A percentile compares a stretch with the other conserved stretches of the same genome.
phyloP scores from a whole-genome alignment of 2,888 invertebrate species.

The Drosophila mimetica region DNA sequence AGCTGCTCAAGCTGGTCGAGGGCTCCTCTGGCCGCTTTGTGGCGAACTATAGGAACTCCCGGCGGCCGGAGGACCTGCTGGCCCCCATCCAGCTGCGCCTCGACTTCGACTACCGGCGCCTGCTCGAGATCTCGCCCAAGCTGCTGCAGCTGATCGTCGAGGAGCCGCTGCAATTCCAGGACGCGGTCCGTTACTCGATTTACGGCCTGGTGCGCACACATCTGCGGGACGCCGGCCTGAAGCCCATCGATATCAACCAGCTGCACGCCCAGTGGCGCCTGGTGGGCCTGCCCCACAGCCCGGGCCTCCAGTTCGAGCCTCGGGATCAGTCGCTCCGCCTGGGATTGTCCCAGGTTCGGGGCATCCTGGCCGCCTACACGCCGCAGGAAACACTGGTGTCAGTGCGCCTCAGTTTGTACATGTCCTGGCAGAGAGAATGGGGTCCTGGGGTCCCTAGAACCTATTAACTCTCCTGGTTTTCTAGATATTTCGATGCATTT shows the following conservation, averaged over 20 bases:
- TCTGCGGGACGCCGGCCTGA: constrained; percentile 36
- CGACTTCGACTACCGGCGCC: constrained; percentile 69
- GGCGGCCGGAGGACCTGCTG: constrained; percentile 73
- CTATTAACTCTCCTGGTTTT: neutral
- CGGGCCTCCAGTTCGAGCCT: constrained; percentile 66
- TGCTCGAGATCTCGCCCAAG: constrained; percentile 47
- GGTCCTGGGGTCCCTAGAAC: neutral
- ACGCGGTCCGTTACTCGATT: constrained; percentile 74
- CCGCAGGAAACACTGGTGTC: constrained; percentile 73
- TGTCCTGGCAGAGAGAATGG: neutral
- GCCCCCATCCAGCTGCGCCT: constrained; percentile 72
- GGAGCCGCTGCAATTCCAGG: constrained; percentile 77
- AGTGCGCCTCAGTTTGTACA: constrained; percentile 42
- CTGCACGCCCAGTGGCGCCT: constrained; percentile 78
- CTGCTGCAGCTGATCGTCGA: constrained; percentile 71
- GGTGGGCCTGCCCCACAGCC: constrained; percentile 71
- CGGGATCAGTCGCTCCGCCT: constrained; percentile 50
- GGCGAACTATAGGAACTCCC: constrained; percentile 54
- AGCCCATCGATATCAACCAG: constrained; percentile 75
- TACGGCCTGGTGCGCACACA: constrained; percentile 67
- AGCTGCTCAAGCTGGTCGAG: constrained; percentile 70
- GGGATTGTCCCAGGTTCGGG: constrained; percentile 71
- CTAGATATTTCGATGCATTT: no score
- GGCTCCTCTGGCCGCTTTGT: constrained; percentile 63
- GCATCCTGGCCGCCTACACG: constrained; percentile 78